Percentiles rank a stretch among this genome's conserved stretches.
Evolutionary conservation across 1,140 invertebrate species (phyloP).

Genomic region (Hyposmocoma kahamanoa): DNA sequence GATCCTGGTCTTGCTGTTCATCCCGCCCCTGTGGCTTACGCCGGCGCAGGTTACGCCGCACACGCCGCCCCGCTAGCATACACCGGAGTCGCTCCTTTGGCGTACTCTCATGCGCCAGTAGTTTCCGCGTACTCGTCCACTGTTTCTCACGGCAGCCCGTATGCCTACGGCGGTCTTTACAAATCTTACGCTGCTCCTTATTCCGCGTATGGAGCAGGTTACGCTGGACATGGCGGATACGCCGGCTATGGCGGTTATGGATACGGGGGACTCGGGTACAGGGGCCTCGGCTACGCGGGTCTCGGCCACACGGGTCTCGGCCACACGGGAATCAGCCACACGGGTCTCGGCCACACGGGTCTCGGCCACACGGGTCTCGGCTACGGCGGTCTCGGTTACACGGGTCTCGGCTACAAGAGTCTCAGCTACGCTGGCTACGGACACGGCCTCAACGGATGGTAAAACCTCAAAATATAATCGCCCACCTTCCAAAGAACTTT

Average conservation of each 20-base stretch:
- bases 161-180: conserved; percentile 1
- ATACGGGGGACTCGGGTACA: neutral
- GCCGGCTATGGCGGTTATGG: conserved; percentile 9
- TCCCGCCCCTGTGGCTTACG: conserved; percentile 10
- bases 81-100: conserved; percentile 4
- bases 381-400: conserved; percentile 1
- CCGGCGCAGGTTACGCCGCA: conserved; percentile 8
- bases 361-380: conserved; percentile 6
- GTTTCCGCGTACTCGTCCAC: neutral
- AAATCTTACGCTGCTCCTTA: neutral
- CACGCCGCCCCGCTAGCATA: conserved; percentile 6
- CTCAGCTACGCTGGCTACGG: no score
- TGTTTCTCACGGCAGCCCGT: neutral
- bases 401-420: neutral
- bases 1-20: conserved; percentile 19
- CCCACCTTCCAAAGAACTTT: no score
- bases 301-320: neutral
- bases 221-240: neutral
- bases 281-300: neutral
- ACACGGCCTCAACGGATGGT: no score
- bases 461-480: no score
- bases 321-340: conserved; percentile 6
- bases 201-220: conserved; percentile 6
- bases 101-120: neutral
- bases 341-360: neutral